Base-by-base conservation (phyloP, 2,888 invertebrate species). In the Drosophila barbarae region DNA sequence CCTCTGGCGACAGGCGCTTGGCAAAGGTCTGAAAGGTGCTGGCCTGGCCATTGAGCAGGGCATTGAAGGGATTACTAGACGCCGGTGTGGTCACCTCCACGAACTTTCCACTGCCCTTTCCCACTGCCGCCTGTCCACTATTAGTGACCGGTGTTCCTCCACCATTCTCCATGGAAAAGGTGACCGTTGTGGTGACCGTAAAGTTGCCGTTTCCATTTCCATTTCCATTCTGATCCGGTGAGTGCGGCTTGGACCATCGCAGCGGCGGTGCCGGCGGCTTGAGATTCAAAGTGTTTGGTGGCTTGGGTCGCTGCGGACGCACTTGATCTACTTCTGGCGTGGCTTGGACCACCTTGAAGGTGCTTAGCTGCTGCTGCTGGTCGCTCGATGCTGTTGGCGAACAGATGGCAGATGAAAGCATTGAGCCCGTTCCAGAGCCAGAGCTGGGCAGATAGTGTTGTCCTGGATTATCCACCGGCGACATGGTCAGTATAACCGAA, bases 231-330 rank as follows among this genome's bases (percentile, higher is more conserved):
- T 84, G 79, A 54, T 92, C 91, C 28, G 91, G 90, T 26, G 91
- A 91, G 3, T 91, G 91, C 0, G 95, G 95, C 87, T 96, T 96
- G 0, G 95, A 93, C 95, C 96, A 96, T 81, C 96, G 91, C 13
- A 95, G 94, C 0, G 96, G 96, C 0, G 96, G 96, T 0, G 95
- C 95, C 7, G 96, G 96, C 2, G 96, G 95, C 34, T 94, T 94
- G 80, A 96, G 92, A 90, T 94, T 95, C 70, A 96, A 90, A 36
- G 95, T 95, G 88, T 95, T 95, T 52, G 95, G 95, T 82, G 95
- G 94, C 76, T 95, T 95, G 2, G 95, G 95, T 85, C 95, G 90
- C 26, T 93, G 93, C 52, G 93, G 93, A 88, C 92, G 89, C 78
- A 93, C 89, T 44, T 76, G 83, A 30, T 75, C 77, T 56, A 86